A percentile compares a stretch with the other conserved stretches of the same genome.
phyloP scores from a whole-genome alignment of 2,888 invertebrate species.

The Ypsolopha sequella region DNA sequence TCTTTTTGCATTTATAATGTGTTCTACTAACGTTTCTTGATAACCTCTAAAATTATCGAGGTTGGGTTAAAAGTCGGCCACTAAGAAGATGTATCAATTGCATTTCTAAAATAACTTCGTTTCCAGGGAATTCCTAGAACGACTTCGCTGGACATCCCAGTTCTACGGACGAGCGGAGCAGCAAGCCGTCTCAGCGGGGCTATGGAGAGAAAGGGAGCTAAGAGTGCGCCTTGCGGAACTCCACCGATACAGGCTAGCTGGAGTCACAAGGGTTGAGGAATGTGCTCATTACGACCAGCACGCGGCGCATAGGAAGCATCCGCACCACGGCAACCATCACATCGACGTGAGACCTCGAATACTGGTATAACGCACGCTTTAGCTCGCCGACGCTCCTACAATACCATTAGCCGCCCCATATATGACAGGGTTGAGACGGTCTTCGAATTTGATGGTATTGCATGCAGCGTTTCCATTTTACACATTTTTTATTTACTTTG shows the following conservation, averaged over 20 bases:
- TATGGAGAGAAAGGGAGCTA: conserved; percentile 88
- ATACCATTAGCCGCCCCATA: not conserved
- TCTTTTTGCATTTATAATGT: no score
- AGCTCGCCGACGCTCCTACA: conserved; percentile 1
- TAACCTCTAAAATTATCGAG: no score
- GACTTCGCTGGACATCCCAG: conserved; percentile 87
- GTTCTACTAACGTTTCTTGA: no score
- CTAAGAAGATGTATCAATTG: not conserved
- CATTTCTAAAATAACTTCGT: not conserved
- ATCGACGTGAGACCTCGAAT: conserved; percentile 71
- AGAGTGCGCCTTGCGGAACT: conserved; percentile 86
- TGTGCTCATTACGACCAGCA: conserved; percentile 90
- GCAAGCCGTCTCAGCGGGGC: conserved; percentile 80
- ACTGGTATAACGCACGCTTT: conserved; percentile 22
- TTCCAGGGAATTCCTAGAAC: conserved; percentile 82
- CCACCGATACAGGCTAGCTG: conserved; percentile 85
- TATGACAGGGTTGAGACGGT: no score
- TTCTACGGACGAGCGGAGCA: conserved; percentile 91
- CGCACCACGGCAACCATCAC: conserved; percentile 65
- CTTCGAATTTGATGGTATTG: not conserved
- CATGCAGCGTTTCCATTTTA: not conserved
- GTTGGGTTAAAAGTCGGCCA: no score
- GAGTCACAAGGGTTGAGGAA: conserved; percentile 86
- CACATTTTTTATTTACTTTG: not conserved
- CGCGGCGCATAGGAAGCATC: conserved; percentile 72